Evolutionary conservation across 2,888 invertebrate species (phyloP).

Genomic region (Morpho achilles): DNA sequence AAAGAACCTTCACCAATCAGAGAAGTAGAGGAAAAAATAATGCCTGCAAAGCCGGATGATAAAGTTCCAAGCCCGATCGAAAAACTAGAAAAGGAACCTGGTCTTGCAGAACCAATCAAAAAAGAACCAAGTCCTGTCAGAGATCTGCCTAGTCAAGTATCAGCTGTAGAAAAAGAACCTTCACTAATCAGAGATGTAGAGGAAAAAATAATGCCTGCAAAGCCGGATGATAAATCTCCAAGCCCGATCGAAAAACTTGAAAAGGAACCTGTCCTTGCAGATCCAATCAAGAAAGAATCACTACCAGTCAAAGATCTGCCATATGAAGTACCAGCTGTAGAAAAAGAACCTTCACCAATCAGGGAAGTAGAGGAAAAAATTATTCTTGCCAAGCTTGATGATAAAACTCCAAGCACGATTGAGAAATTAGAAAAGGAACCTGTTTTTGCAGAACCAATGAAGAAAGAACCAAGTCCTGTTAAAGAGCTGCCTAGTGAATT

Average conservation of each 20-base stretch:
- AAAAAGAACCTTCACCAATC: too few relatives aligned
- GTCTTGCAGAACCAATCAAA: conserved; percentile 10
- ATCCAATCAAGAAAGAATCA: conserved; percentile 14
- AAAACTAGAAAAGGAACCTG: conserved; percentile 1
- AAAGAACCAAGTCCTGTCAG: conserved; percentile 13
- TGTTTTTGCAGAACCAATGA: conserved; percentile 3
- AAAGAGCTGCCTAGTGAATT: neutral
- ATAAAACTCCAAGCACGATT: neutral
- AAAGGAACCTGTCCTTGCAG: neutral
- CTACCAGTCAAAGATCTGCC: conserved; percentile 8
- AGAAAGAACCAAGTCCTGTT: neutral
- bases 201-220: too few relatives aligned
- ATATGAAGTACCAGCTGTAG: too few relatives aligned
- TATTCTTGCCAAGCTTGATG: neutral
- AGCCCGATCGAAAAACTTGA: conserved; percentile 10
- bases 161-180: neutral
- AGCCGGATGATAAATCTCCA: conserved; percentile 6
- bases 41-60: neutral
- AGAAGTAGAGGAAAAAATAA: neutral
- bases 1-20: neutral
- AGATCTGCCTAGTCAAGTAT: conserved; percentile 11
- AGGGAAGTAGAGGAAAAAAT: too few relatives aligned
- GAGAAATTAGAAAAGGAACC: conserved; percentile 11
- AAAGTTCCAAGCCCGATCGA: conserved; percentile 9
- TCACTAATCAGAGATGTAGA: conserved; percentile 2